Evolutionary conservation across 2,797 vertebrate species (phyloP), one percentile per base, ranked within the genome.

Genomic region (Coranthus polyacanthus): DNA sequence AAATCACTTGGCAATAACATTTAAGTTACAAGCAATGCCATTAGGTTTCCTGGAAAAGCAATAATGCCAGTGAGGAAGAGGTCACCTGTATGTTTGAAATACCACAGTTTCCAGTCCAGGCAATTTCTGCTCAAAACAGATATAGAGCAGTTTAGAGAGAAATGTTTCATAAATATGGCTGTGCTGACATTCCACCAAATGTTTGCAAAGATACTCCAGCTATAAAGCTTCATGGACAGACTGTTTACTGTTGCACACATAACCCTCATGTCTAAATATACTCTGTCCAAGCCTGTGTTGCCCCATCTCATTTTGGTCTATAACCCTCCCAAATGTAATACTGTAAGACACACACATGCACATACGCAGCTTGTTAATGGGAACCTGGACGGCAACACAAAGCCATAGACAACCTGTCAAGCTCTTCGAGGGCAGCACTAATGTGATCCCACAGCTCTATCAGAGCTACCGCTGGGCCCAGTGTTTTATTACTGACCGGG

Each of bases 391-490:
- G 75, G 83, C 89, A 83, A 89, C 82, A 89, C 75, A 59, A 74
- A 75, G 84, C 84, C 86, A 88, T 88, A 86, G 92, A 92, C 88
- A 91, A 90, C 88, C 91, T 92, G 92, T 93, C 91, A 88, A 78
- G 83, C 86, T 85, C 84, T 85, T 86, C 13, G 83, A 88, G 82
- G 83, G 88, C 90, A 86, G 82, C 79, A 72, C 91, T 92, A 91
- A 93, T 90, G 87, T 83, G 88, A 93, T 92, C 88, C 89, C 90
- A 89, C 89, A 88, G 90, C 88, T 93, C 91, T 89, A 92, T 92
- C 90, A 91, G 84, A 83, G 79, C 78, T 82, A 74, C 84, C 75
- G 75, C 83, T 67, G 61, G 76, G 72, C 75, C 78, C 51, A 71
- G 85, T 90, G 88, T 90, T 92, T 90, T 92, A 94, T 92, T 92